phyloP scores from a whole-genome alignment of 2,113 vertebrate genomes.

The Smithornis capensis region DNA sequence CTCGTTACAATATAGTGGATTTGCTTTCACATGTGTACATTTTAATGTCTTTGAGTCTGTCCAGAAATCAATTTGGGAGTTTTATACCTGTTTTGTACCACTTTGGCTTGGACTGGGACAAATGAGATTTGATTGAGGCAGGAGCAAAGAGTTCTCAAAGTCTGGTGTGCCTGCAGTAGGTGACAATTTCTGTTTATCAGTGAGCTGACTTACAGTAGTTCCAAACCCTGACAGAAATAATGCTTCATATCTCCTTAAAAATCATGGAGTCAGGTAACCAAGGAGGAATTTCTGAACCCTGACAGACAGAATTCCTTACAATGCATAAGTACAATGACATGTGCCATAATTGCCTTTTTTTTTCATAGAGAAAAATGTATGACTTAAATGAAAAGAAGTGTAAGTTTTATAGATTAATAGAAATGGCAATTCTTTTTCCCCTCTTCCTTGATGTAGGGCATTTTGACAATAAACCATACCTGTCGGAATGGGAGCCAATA shows the following conservation, averaged over 20 bases:
- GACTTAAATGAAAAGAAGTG: neutral
- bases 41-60: neutral
- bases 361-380: neutral
- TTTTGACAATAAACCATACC: neutral
- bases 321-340: neutral
- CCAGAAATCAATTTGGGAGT: neutral
- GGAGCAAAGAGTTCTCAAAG: neutral
- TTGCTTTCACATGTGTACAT: neutral
- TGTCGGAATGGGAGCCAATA: neutral
- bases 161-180: neutral
- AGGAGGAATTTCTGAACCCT: neutral
- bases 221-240: neutral
- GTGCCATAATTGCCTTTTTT: neutral
- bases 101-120: neutral
- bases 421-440: neutral
- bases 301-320: neutral
- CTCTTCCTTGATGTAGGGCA: neutral
- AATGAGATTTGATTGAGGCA: neutral
- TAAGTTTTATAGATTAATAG: neutral
- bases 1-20: neutral
- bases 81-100: neutral
- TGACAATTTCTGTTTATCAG: neutral
- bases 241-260: neutral
- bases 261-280: neutral
- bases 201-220: neutral